Evolutionary conservation across 2,888 invertebrate species (phyloP), one percentile per base, ranked within the genome.

Genomic region (Chorisops tibialis): DNA sequence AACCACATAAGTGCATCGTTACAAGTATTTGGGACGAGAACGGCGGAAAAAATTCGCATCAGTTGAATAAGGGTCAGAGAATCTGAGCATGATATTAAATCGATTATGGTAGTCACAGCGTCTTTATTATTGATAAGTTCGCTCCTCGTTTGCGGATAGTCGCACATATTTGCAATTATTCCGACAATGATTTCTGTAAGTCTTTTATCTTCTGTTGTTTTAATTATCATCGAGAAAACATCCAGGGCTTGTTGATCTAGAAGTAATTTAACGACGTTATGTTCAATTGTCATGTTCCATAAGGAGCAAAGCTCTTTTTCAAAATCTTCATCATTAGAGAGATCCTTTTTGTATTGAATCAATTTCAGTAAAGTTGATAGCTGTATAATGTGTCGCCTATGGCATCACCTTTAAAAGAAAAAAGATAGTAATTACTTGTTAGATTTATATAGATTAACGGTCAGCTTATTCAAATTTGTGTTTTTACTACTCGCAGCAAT

Each of bases 241-340:
- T 85, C 83, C 4, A 89, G 79, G 63, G 86, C 85, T 64, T 88
- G 82, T 65, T 89, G 83, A 68, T 86, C 80, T 60, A 87, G 76
- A 11, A 93, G 77, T 70, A 87, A 87, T 43, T 82, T 71, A 9
- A 89, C 88, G 0, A 93, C 87, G 71, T 90, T 91, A 66, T 83
- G 82, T 68, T 92, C 89, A 0, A 87, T 81, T 0, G 91, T 88
- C 90, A 91, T 92, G 68, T 93, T 91, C 93, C 93, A 93, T 0
- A 93, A 74, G 5, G 85, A 84, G 30, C 60, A 60, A 38, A 92
- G 79, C 70, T 91, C 87, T 21, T 83, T 83, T 78, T 92, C 91
- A 50, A 90, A 79, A 1, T 84, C 79, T 63, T 83, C 80, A 59
- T 81, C 81, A 9, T 70, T 69, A 7, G 67, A 64, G 73, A 83